phyloP scores from a whole-genome alignment of 2,113 vertebrate species.

The Strigops habroptila region DNA sequence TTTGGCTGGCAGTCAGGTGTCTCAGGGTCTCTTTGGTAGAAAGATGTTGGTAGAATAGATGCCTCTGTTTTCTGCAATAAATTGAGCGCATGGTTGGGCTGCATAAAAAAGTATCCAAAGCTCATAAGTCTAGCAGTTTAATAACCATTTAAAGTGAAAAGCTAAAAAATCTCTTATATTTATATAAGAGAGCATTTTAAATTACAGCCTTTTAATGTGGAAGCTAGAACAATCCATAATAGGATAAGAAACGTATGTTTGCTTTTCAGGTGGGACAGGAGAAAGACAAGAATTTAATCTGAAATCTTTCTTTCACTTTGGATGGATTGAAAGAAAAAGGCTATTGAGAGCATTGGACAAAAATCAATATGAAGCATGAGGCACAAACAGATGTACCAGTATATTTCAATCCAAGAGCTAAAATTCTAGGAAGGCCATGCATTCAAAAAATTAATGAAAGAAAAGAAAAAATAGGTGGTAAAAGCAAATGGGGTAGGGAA shows the following conservation, averaged over 20 bases:
- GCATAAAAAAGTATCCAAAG: neutral
- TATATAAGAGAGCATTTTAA: neutral
- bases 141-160: neutral
- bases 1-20: neutral
- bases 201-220: neutral
- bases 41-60: neutral
- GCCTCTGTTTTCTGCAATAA: neutral
- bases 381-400: neutral
- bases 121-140: neutral
- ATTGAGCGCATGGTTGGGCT: neutral
- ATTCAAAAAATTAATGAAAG: neutral
- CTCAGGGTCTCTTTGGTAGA: neutral
- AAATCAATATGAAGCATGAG: neutral
- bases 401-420: neutral
- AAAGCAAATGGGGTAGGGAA: neutral
- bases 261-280: neutral
- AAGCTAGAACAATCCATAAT: neutral
- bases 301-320: neutral
- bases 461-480: neutral
- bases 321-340: neutral
- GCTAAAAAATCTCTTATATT: neutral
- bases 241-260: neutral
- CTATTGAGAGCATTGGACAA: neutral
- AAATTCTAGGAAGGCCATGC: neutral
- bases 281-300: neutral